phyloP scores from a whole-genome alignment of 2,797 vertebrate genomes.

The Phrynocephalus guinanensis region DNA sequence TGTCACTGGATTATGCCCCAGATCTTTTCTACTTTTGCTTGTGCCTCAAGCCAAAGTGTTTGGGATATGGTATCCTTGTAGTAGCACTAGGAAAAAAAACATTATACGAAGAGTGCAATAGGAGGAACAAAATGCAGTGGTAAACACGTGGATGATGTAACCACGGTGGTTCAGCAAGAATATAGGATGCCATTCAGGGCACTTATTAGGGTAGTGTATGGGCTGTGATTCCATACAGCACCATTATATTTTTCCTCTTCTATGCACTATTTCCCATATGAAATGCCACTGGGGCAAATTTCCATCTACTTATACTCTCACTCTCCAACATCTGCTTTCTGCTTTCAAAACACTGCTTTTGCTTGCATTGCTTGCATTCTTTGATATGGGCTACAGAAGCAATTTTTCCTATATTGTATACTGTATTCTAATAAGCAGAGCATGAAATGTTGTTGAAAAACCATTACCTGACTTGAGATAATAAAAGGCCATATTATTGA shows the following conservation, averaged over 20 bases:
- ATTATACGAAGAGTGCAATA: background rate
- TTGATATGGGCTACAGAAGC: background rate
- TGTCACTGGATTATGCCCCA: background rate
- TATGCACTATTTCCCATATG: background rate
- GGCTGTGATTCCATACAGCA: background rate
- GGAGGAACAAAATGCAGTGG: background rate
- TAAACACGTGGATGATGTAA: background rate
- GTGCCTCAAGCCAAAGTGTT: background rate
- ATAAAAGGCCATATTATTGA: background rate
- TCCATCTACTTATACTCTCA: background rate
- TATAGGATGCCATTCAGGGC: background rate
- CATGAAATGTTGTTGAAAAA: slow-evolving; percentile 9
- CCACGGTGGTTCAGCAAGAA: background rate
- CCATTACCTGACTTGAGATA: slow-evolving; percentile 5
- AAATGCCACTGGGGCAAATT: background rate
- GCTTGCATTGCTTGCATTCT: background rate
- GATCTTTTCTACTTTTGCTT: background rate
- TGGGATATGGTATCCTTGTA: background rate
- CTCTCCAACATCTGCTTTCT: background rate
- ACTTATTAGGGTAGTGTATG: background rate
- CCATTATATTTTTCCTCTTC: background rate
- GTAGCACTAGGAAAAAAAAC: too few relatives aligned
- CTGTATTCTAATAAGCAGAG: slow-evolving; percentile 10
- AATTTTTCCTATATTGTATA: slow-evolving; percentile 25
- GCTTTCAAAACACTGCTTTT: background rate